Evolutionary conservation across 2,797 vertebrate genomes (phyloP).

Genomic region (Aselliscus stoliczkanus): DNA sequence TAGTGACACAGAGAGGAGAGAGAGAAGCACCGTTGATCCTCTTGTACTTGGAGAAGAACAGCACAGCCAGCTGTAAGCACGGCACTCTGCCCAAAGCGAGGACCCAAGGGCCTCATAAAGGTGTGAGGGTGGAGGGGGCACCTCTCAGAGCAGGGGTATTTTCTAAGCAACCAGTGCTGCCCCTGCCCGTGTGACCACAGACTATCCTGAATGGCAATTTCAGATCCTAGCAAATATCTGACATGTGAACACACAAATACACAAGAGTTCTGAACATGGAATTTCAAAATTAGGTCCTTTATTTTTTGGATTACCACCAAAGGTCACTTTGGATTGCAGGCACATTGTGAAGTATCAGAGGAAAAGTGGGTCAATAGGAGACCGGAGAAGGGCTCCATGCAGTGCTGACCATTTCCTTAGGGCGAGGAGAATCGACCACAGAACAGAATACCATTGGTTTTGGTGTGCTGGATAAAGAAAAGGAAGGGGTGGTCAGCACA

Average conservation of each 20-base stretch:
- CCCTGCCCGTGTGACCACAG: background rate
- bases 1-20: background rate
- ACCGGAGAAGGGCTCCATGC: fast-evolving
- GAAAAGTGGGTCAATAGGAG: background rate
- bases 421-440: constrained; percentile 78
- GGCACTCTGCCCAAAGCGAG: background rate
- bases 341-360: background rate
- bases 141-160: background rate
- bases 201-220: background rate
- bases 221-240: fast-evolving
- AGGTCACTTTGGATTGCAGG: background rate
- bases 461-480: constrained; percentile 77
- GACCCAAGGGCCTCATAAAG: background rate
- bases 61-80: fast-evolving
- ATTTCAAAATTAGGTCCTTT: background rate
- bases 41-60: background rate
- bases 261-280: background rate
- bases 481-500: constrained; percentile 78
- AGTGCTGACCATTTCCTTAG: fast-evolving
- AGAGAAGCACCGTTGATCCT: background rate
- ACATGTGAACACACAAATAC: background rate
- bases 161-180: background rate
- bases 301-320: background rate
- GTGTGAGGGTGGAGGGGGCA: fast-evolving
- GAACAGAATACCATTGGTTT: constrained; percentile 70